phyloP scores from a whole-genome alignment of 2,888 invertebrate species.

The Hypena proboscidalis region DNA sequence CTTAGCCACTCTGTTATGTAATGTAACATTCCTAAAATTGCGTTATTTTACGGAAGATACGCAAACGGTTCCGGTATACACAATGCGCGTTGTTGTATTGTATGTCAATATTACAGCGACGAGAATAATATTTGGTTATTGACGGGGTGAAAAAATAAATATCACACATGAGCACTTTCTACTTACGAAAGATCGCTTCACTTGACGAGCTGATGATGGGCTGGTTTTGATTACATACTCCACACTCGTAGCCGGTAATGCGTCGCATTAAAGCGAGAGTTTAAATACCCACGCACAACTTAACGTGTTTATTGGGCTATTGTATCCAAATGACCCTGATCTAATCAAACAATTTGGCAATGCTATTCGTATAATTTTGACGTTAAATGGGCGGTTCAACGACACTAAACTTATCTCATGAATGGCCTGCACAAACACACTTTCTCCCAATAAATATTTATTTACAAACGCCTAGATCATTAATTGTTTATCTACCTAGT shows the following conservation, averaged over 20 bases:
- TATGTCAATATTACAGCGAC: slow-evolving; percentile 32
- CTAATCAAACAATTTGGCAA: slow-evolving; percentile 7
- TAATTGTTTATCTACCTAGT: no score
- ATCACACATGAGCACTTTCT: slow-evolving; percentile 68
- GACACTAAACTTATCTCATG: no score
- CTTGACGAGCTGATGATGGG: slow-evolving; percentile 68
- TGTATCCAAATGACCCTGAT: slow-evolving; percentile 14
- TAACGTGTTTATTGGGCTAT: slow-evolving; percentile 23
- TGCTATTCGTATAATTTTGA: slow-evolving; percentile 23
- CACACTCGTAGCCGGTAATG: slow-evolving; percentile 52
- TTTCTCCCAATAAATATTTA: slow-evolving; percentile 1
- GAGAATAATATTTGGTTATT: slow-evolving; percentile 34
- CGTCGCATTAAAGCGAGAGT: slow-evolving; percentile 62
- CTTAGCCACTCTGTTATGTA: slow-evolving; percentile 55
- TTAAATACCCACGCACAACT: slow-evolving; percentile 30
- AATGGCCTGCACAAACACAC: neutral
- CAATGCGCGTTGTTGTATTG: slow-evolving; percentile 15
- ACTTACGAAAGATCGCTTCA: slow-evolving; percentile 76
- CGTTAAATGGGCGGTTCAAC: slow-evolving; percentile 9
- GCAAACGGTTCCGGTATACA: slow-evolving; percentile 48
- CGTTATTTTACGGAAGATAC: slow-evolving; percentile 51
- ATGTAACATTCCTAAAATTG: slow-evolving; percentile 51
- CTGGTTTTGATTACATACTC: slow-evolving; percentile 62
- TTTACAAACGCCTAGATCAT: neutral
- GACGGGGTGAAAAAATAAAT: slow-evolving; percentile 38